These are phyloP conservation scores for Lasius platythorax DNA, from an alignment of 2,888 invertebrate genomes.

Conservation along the genomic window DNA sequence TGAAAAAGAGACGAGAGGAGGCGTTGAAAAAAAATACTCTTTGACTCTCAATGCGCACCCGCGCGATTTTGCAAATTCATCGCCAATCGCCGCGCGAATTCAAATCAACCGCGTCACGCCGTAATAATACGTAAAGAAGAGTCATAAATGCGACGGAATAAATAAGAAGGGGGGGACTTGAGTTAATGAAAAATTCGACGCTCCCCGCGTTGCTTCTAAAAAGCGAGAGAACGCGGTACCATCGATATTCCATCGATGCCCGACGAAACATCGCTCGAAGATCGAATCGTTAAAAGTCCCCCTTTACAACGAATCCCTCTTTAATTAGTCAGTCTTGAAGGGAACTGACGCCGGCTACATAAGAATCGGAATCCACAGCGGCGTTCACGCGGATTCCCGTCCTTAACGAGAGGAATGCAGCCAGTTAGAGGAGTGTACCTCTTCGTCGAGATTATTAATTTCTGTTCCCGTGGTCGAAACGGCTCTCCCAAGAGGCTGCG, in stretches of 20 bases:
- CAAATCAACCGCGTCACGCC: conserved; percentile 39
- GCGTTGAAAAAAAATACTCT: conserved; percentile 31
- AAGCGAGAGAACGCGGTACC: conserved; percentile 45
- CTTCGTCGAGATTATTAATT: conserved; percentile 72
- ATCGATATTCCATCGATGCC: conserved; percentile 67
- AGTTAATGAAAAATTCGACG: conserved; percentile 38
- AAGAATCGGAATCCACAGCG: conserved; percentile 73
- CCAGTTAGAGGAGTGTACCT: conserved; percentile 69
- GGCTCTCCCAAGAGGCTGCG: conserved; percentile 70
- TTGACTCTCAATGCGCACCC: conserved; percentile 43
- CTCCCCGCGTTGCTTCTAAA: background rate
- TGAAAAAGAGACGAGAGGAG: conserved; percentile 40
- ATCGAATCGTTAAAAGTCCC: conserved; percentile 65
- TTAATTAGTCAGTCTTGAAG: conserved; percentile 74
- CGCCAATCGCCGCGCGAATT: conserved; percentile 21
- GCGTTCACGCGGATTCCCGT: conserved; percentile 75
- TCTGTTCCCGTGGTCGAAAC: conserved; percentile 72
- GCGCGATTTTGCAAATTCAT: conserved; percentile 45
- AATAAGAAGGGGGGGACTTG: conserved; percentile 4
- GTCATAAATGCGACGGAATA: conserved; percentile 20
- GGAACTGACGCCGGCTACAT: conserved; percentile 69
- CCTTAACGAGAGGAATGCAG: conserved; percentile 72
- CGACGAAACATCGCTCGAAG: conserved; percentile 46
- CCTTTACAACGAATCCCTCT: conserved; percentile 71
- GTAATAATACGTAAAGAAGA: conserved; percentile 9